Evolutionary conservation across 2,797 vertebrate species (phyloP), one percentile per base, ranked within the genome.

Genomic region (Pagetopsis macropterus): DNA sequence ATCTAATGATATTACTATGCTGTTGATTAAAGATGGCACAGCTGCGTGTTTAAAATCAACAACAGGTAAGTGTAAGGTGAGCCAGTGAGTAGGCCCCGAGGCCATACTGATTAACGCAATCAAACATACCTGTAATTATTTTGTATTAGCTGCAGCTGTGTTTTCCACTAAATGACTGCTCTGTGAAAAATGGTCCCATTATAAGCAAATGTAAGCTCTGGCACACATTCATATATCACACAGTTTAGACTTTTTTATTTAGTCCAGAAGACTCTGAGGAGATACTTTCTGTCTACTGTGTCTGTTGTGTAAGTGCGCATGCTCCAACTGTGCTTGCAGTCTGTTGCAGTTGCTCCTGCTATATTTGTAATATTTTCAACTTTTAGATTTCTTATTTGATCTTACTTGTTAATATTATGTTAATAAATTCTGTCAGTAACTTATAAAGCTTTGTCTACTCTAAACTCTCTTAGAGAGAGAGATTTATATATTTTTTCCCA

Each of bases 121-220:
- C 13, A 71, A 56, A 66, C 14, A 0, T 61, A 43, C 7, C 17
- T 43, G 8, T 56, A 70, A 76, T 77, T 74, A 9, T 48, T 63
- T 67, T 65, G 13, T 70, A 75, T 41, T 27, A 27, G 70, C 66
- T 65, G 33, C 70, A 60, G 48, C 65, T 82, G 31, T 71, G 76
- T 63, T 77, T 74, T 54, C 45, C 31, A 63, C 43, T 70, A 13
- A 41, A 50, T 31, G 33, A 27, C 65, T 60, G 40, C 70, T 54
- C 48, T 31, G n/a, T 51, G 46, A 64, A 60, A 67, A 61, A n/a
- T 2, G 13, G 1, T n/a, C 40, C 51, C 48, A 45, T 60, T 48
- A 56, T 37, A 67, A 73, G 57, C 54, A 44, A 10, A 61, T 33
- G 4, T 17, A 57, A 70, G 21, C 9, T 41, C 37, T 46, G 48